phyloP scores from a whole-genome alignment of 2,797 vertebrate species.

The Semaprochilodus insignis region DNA sequence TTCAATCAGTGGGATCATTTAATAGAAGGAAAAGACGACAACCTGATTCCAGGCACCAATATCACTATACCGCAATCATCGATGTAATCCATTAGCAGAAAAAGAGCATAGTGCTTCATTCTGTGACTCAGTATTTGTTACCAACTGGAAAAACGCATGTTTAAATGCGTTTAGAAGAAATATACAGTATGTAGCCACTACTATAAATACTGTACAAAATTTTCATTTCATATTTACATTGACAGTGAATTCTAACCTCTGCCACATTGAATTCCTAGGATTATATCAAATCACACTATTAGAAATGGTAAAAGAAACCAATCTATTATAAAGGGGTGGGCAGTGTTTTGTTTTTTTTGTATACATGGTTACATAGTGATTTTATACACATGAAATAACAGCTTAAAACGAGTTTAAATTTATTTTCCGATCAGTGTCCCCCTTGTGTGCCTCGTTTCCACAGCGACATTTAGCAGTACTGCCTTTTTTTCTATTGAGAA shows the following conservation, averaged over 20 bases:
- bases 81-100: conserved; percentile 64
- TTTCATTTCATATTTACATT: neutral
- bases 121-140: neutral
- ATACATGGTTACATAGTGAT: too few species aligned
- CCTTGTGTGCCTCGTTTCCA: neutral
- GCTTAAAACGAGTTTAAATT: too few species aligned
- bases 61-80: conserved; percentile 75
- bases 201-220: neutral
- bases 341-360: too few species aligned
- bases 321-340: too few species aligned
- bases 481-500: conserved; percentile 8
- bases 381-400: too few species aligned
- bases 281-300: neutral
- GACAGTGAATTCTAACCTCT: neutral
- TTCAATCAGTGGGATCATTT: conserved; percentile 91
- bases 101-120: neutral
- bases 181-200: neutral
- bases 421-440: too few species aligned
- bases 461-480: neutral
- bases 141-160: too few species aligned
- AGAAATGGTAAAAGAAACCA: neutral
- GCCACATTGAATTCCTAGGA: conserved; percentile 12
- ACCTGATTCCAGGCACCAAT: conserved; percentile 90
- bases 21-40: conserved; percentile 87
- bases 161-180: neutral